These are phyloP conservation scores for Cottus gobio DNA, from an alignment of 2,113 vertebrate genomes.

Conservation along the genomic window DNA sequence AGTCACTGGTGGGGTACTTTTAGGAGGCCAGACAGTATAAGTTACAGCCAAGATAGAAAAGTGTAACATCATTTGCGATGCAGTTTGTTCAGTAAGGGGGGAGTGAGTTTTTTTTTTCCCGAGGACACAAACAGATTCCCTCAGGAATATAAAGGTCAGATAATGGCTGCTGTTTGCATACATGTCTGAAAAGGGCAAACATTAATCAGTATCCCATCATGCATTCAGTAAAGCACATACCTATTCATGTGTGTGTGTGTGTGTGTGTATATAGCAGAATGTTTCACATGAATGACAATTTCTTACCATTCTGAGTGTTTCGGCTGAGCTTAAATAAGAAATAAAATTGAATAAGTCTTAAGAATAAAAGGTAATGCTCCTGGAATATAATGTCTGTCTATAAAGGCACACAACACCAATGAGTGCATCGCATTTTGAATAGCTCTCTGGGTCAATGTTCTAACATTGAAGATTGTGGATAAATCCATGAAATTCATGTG, in stretches of 20 bases:
- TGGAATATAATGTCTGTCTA: background rate
- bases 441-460: conserved; percentile 9
- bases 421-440: background rate
- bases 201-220: conserved; percentile 43
- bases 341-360: background rate
- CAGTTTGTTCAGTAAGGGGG: background rate
- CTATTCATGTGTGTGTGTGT: background rate
- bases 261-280: background rate
- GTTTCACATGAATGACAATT: background rate
- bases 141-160: conserved; percentile 39
- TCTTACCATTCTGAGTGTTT: background rate
- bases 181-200: conserved; percentile 54
- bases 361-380: background rate
- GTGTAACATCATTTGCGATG: background rate
- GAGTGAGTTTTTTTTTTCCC: background rate
- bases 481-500: conserved; percentile 31
- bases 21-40: background rate
- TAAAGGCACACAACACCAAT: background rate
- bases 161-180: conserved; percentile 37
- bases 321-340: background rate
- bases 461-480: background rate
- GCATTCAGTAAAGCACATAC: conserved; percentile 8
- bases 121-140: conserved; percentile 4
- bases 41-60: background rate
- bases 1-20: background rate